Percentiles rank a stretch among this genome's conserved stretches.
phyloP scores from a whole-genome alignment of 2,797 vertebrate species.

The Morus bassanus region DNA sequence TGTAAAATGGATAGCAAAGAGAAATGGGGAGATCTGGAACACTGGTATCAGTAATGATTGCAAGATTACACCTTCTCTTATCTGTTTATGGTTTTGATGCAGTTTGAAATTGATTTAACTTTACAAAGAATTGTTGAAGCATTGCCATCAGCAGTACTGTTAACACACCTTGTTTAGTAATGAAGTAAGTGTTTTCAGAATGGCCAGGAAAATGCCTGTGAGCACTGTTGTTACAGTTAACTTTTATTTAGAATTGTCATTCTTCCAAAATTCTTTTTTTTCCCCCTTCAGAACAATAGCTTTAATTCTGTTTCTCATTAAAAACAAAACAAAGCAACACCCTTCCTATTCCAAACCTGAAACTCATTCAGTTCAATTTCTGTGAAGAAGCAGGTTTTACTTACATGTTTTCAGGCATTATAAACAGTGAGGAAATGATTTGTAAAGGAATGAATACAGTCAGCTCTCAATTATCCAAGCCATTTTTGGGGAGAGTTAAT shows the following conservation, averaged over 20 bases:
- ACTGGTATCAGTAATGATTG: background rate
- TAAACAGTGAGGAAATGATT: constrained; percentile 25
- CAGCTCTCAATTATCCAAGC: constrained; percentile 1
- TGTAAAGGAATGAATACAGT: constrained; percentile 19
- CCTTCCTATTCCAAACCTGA: constrained; percentile 60
- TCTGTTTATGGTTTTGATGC: constrained; percentile 35
- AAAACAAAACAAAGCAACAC: constrained; percentile 61
- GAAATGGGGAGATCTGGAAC: background rate
- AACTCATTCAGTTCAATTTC: constrained; percentile 36
- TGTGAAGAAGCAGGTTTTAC: constrained; percentile 15
- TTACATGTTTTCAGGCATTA: constrained; percentile 36
- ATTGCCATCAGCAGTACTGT: constrained; percentile 8
- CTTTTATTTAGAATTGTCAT: constrained; percentile 60
- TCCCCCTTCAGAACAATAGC: constrained; percentile 2
- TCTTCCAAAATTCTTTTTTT: constrained; percentile 1
- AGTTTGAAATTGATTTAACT: constrained; percentile 16
- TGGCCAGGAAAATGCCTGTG: constrained; percentile 44
- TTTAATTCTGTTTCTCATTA: constrained; percentile 50
- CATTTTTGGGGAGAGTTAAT: background rate
- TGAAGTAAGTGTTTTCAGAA: constrained; percentile 47
- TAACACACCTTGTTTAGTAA: constrained; percentile 57
- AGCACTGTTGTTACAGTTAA: constrained; percentile 56
- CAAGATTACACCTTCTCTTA: constrained; percentile 42
- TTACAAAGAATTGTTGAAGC: constrained; percentile 9
- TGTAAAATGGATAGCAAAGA: background rate